Percentiles rank a stretch among this genome's conserved stretches.
Conservation (phyloP, 2,888 invertebrate genomes). For the Coleophora deauratella region DNA sequence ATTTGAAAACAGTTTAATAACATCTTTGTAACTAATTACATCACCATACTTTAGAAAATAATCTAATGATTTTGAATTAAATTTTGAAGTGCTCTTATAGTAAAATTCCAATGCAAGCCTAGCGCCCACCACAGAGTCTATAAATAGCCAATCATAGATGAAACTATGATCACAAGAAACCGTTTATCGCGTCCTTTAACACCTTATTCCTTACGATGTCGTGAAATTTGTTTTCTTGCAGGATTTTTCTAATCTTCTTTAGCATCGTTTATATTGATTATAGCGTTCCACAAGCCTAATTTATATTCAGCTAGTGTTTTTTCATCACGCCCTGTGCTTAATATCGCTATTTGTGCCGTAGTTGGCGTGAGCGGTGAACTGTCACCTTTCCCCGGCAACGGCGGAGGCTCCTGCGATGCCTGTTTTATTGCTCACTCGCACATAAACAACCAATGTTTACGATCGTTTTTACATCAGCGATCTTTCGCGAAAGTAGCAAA, state of each 20-base stretch:
- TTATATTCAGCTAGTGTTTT: conserved; percentile 75
- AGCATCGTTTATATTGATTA: conserved; percentile 76
- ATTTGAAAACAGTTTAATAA: background rate
- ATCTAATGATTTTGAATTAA: background rate
- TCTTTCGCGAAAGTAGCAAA: conserved; percentile 36
- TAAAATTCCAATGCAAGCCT: too few relatives aligned
- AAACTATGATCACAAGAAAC: too few relatives aligned
- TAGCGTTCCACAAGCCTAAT: conserved; percentile 69
- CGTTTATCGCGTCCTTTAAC: conserved; percentile 22
- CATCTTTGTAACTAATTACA: background rate
- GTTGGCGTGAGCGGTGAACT: conserved; percentile 68
- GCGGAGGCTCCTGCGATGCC: conserved; percentile 39
- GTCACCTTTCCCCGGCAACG: conserved; percentile 57
- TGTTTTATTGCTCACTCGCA: conserved; percentile 54
- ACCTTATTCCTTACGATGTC: conserved; percentile 43
- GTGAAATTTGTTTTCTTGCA: conserved; percentile 68
- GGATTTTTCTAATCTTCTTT: conserved; percentile 74
- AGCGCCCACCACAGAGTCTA: too few relatives aligned
- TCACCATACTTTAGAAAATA: background rate
- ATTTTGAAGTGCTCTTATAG: conserved; percentile 5
- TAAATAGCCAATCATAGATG: too few relatives aligned
- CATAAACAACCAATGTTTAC: conserved; percentile 55
- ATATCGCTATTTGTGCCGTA: conserved; percentile 73
- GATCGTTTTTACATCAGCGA: conserved; percentile 43
- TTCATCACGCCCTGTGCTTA: conserved; percentile 73